A percentile compares a stretch with the other conserved stretches of the same genome.
These are phyloP conservation scores for Trichogramma evanescens DNA, from an alignment of 2,888 invertebrate species.

Conservation along the genomic window DNA sequence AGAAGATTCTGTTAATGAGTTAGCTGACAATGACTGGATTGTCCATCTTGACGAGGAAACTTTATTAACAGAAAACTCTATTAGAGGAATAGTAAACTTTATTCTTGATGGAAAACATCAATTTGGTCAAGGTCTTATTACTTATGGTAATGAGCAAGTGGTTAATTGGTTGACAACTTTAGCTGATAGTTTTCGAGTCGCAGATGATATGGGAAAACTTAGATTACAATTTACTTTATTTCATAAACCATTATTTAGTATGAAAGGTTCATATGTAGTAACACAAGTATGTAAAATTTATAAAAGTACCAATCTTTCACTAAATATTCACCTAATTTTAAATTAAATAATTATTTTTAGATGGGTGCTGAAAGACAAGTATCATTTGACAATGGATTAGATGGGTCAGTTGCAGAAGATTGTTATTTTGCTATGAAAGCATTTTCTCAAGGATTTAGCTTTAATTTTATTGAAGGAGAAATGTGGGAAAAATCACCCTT, in stretches of 20 bases:
- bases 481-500: slow-evolving; percentile 99
- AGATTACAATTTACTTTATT: slow-evolving; percentile 87
- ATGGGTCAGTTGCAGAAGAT: slow-evolving; percentile 97
- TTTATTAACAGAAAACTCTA: slow-evolving; percentile 82
- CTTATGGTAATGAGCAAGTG: slow-evolving; percentile 92
- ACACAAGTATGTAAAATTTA: slow-evolving; percentile 65
- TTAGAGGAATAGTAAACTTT: slow-evolving; percentile 87
- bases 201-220: slow-evolving; percentile 96
- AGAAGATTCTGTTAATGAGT: slow-evolving; percentile 78
- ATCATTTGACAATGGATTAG: slow-evolving; percentile 91
- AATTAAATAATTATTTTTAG: slow-evolving; percentile 49
- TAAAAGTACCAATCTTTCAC: neutral
- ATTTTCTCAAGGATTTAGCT: slow-evolving; percentile 80
- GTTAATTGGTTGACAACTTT: slow-evolving; percentile 95
- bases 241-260: slow-evolving; percentile 91
- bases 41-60: slow-evolving; percentile 98
- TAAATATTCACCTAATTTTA: neutral
- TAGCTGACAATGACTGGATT: slow-evolving; percentile 88
- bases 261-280: slow-evolving; percentile 97
- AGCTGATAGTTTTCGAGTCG: slow-evolving; percentile 91
- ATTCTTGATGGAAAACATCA: slow-evolving; percentile 89
- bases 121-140: slow-evolving; percentile 92
- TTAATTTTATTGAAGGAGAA: slow-evolving; percentile 95
- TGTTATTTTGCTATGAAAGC: slow-evolving; percentile 97
- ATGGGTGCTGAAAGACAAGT: slow-evolving; percentile 84